These are phyloP conservation scores for Pseudomugil gertrudae DNA, from an alignment of 2,797 vertebrate genomes.

Conservation along the genomic window DNA sequence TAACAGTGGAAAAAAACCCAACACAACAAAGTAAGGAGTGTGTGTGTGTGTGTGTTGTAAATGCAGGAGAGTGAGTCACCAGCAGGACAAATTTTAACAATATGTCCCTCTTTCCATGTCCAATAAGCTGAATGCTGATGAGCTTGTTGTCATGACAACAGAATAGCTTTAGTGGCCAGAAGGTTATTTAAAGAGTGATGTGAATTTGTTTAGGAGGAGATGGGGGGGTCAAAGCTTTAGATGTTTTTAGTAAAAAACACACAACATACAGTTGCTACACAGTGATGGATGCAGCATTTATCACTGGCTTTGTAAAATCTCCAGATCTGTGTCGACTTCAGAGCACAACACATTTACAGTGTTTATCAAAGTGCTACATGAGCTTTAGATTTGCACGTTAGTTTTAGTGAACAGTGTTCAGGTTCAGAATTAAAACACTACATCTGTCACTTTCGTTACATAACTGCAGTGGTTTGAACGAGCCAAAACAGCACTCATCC, in stretches of 20 bases:
- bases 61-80: slow-evolving; percentile 35
- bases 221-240: slow-evolving; percentile 32
- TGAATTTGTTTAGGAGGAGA: slow-evolving; percentile 29
- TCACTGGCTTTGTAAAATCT: too few relatives aligned
- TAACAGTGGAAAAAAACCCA: neutral
- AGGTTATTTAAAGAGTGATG: slow-evolving; percentile 41
- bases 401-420: neutral
- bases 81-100: slow-evolving; percentile 64
- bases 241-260: neutral
- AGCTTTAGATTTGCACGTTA: neutral
- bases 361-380: neutral
- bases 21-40: neutral
- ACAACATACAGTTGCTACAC: neutral
- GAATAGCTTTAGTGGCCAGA: slow-evolving; percentile 48
- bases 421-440: neutral
- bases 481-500: neutral
- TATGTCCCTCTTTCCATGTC: slow-evolving; percentile 45
- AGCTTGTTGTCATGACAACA: slow-evolving; percentile 66
- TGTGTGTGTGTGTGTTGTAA: slow-evolving; percentile 15
- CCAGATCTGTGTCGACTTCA: neutral
- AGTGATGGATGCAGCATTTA: too few relatives aligned
- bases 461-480: neutral
- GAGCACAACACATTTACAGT: neutral
- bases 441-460: neutral
- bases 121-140: slow-evolving; percentile 64